Percentiles rank a stretch among this genome's conserved stretches.
These are phyloP conservation scores for Urocyon cinereoargenteus DNA, from an alignment of 2,797 vertebrate genomes.

Conservation along the genomic window DNA sequence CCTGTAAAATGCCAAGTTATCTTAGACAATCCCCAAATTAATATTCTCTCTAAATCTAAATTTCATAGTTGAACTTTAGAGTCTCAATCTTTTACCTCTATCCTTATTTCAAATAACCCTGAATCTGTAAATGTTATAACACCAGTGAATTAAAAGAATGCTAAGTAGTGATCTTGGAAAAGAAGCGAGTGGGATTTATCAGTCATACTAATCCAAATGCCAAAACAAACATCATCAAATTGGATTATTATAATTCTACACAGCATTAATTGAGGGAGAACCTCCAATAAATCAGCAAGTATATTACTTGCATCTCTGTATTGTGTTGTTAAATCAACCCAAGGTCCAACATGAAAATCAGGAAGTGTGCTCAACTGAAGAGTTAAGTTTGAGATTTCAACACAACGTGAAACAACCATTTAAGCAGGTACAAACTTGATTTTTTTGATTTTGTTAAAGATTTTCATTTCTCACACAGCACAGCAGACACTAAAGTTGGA, in stretches of 20 bases:
- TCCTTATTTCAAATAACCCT: not conserved
- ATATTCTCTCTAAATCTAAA: not conserved
- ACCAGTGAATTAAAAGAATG: constrained; percentile 8
- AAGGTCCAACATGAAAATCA: not conserved
- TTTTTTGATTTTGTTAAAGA: constrained; percentile 53
- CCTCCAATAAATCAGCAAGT: not conserved
- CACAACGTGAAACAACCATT: not conserved
- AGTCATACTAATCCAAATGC: not conserved
- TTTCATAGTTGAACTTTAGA: not conserved
- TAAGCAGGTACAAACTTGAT: not conserved
- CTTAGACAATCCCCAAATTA: not conserved
- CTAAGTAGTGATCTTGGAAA: not conserved
- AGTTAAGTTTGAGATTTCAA: not conserved
- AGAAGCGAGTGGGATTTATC: not conserved
- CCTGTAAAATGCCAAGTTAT: not conserved
- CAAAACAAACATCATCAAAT: not conserved
- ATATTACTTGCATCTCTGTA: not conserved
- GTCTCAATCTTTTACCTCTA: not conserved
- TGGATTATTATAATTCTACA: not conserved
- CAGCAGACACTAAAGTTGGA: not conserved
- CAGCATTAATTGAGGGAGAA: not conserved
- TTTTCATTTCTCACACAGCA: constrained; percentile 58
- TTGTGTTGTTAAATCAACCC: not conserved
- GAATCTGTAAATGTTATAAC: not conserved
- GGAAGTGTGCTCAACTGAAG: not conserved